These are phyloP conservation scores for Caerostris darwini DNA, from an alignment of 1,140 invertebrate species.

Conservation along the genomic window DNA sequence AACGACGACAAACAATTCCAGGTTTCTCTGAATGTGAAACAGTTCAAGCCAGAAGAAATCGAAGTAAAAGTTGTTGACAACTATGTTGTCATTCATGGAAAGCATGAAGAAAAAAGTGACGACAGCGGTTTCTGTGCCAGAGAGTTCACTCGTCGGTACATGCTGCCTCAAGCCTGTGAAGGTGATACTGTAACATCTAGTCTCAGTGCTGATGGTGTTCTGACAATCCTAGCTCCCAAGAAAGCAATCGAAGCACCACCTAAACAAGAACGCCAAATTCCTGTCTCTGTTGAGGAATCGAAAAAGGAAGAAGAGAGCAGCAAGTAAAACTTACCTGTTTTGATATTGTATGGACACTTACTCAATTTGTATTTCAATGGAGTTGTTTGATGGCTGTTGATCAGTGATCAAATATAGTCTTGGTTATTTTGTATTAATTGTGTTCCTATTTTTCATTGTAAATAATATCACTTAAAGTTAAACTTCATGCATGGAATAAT, in stretches of 20 bases:
- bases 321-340: neutral
- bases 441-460: too few relatives aligned
- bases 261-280: constrained; percentile 79
- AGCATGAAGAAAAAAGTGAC: constrained; percentile 80
- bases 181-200: constrained; percentile 86
- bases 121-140: constrained; percentile 88
- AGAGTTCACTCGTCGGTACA: constrained; percentile 88
- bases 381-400: neutral
- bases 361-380: too few relatives aligned
- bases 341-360: too few relatives aligned
- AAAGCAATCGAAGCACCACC: constrained; percentile 76
- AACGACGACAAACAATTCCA: constrained; percentile 80
- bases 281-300: constrained; percentile 72
- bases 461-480: too few relatives aligned
- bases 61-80: constrained; percentile 81
- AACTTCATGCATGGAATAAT: too few relatives aligned
- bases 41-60: constrained; percentile 81
- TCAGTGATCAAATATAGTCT: neutral
- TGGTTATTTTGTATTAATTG: too few relatives aligned
- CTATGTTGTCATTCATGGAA: constrained; percentile 80
- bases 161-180: constrained; percentile 85
- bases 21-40: constrained; percentile 80
- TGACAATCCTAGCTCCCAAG: constrained; percentile 87
- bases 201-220: constrained; percentile 88
- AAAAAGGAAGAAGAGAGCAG: neutral